Base-by-base conservation (phyloP, 2,888 invertebrate genomes). In the Tinea trinotella region DNA sequence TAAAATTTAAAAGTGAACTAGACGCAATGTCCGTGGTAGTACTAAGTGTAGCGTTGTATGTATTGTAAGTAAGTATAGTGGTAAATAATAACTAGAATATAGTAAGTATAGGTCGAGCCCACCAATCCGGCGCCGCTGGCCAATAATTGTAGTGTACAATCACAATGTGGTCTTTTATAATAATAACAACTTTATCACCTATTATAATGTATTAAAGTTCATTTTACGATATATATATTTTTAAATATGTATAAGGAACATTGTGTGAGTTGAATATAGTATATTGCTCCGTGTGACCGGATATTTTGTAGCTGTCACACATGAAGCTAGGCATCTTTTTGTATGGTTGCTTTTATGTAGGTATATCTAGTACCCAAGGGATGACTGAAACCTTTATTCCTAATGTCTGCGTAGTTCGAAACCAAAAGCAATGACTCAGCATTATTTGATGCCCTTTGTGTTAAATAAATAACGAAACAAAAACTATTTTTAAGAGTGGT, bases 271-370 rank as follows among this genome's bases (percentile, higher is more conserved):
- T 4, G 40, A 40, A 13, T 30, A 49, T 20, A 46, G 54, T 10
- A 19, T 13, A 19, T 15, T 15, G 17, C n/a, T 52, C 58, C 69
- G 68, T 70, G 73, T 66, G 74, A 74, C 73, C 70, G 69, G 64
- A 68, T 66, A 67, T 68, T 65, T 66, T 62, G 67, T 68, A 72
- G 64, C 64, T 70, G 67, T 70, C 67, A 65, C 66, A 68, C 65
- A 67, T 67, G 17, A 30, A 30, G 7, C n/a, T 5, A 22, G 7
- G 3, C 7, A n/a, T 30, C 7, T 30, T 30, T 30, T 30, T n/a
- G n/a, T n/a, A n/a, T n/a, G n/a, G n/a, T n/a, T n/a, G n/a, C n/a
- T n/a, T n/a, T n/a, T 30, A 10, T 30, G 3, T 30, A 30, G 7
- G 4, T 30, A 7, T 30, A 30, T 7, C 7, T 30, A 30, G 7